These are phyloP conservation scores for Holothuria scabra DNA, from an alignment of 53 echinoderm and acorn worm genomes.

Conservation along the genomic window DNA sequence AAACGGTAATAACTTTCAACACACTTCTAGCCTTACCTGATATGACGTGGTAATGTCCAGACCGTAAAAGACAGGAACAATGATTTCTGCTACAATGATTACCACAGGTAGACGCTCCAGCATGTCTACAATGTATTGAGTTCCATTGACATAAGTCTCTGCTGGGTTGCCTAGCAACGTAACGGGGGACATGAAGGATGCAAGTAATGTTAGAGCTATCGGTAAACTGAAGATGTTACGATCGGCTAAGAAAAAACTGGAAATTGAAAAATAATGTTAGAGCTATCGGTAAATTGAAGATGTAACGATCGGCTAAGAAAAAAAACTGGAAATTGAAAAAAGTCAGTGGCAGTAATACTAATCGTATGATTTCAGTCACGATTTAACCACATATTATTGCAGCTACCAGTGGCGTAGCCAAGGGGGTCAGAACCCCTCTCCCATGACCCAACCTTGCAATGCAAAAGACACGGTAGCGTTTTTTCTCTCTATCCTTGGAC, in stretches of 20 bases:
- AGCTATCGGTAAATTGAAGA: conserved; percentile 29
- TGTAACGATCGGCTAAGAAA: conserved; percentile 20
- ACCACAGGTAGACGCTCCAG: not conserved
- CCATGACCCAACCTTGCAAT: too few relatives aligned
- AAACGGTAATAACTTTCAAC: too few relatives aligned
- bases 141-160: not conserved
- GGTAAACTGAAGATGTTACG: conserved; percentile 27
- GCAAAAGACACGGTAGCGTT: too few relatives aligned
- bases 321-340: conserved; percentile 5
- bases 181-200: conserved; percentile 21
- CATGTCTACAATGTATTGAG: not conserved
- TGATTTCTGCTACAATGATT: conserved; percentile 4
- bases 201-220: conserved; percentile 18
- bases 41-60: conserved; percentile 15
- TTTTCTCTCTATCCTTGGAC: too few relatives aligned
- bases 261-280: not conserved
- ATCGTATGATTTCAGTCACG: too few relatives aligned
- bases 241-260: conserved; percentile 35
- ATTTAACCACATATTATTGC: too few relatives aligned
- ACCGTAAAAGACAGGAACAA: conserved; percentile 17
- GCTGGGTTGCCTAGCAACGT: conserved; percentile 21
- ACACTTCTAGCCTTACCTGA: conserved; percentile 3
- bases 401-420: too few relatives aligned
- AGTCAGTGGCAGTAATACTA: too few relatives aligned
- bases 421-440: too few relatives aligned